phyloP scores from a whole-genome alignment of 2,797 vertebrate genomes.

The Cynopterus sphinx region DNA sequence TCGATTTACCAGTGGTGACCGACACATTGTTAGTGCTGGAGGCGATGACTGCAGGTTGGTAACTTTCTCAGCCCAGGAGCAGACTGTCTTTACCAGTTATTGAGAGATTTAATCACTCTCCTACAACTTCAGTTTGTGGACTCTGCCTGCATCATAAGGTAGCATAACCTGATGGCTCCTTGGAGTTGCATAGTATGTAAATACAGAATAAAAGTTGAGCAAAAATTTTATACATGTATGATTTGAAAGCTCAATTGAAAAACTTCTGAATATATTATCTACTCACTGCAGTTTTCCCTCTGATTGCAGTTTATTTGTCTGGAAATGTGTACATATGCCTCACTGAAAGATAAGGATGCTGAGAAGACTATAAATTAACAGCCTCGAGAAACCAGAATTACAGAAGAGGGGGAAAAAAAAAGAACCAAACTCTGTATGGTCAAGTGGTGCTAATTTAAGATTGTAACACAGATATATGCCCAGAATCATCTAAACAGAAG shows the following conservation, averaged over 20 bases:
- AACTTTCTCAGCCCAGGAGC: not conserved
- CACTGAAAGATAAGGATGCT: conserved; percentile 87
- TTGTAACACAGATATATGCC: conserved; percentile 20
- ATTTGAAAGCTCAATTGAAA: conserved; percentile 9
- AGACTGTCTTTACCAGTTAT: not conserved
- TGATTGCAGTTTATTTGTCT: conserved; percentile 94
- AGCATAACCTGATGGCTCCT: not conserved
- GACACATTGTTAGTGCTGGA: conserved; percentile 94
- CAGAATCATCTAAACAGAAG: conserved; percentile 22
- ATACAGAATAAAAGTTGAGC: not conserved
- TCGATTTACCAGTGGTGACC: conserved; percentile 95
- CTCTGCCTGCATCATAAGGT: not conserved
- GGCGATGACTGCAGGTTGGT: conserved; percentile 97
- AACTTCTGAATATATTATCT: conserved; percentile 38
- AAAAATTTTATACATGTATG: not conserved
- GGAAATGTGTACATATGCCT: conserved; percentile 95
- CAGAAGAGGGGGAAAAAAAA: conserved; percentile 56
- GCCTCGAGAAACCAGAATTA: conserved; percentile 78
- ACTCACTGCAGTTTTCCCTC: not conserved
- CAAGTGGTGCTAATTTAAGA: conserved; percentile 83
- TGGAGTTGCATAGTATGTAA: not conserved
- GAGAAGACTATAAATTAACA: conserved; percentile 73
- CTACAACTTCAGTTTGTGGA: not conserved
- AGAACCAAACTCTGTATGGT: conserved; percentile 75
- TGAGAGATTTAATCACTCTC: not conserved